These are phyloP conservation scores for Xiphophorus maculatus DNA, from an alignment of 2,113 vertebrate species.

Conservation along the genomic window DNA sequence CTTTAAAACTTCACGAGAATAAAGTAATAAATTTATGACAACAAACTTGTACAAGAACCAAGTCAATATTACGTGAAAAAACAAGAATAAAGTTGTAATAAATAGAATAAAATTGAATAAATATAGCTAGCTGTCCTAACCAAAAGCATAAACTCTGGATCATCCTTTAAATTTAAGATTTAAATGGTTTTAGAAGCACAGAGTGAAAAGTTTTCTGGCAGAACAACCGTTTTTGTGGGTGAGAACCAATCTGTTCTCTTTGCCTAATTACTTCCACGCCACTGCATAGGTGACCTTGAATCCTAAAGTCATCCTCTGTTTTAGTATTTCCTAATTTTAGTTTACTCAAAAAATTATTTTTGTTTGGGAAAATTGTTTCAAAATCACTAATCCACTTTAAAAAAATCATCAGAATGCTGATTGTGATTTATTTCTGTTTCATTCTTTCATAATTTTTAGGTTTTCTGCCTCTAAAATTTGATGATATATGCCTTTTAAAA, in stretches of 20 bases:
- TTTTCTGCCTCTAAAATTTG: background rate
- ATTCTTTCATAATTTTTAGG: background rate
- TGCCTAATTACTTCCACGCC: background rate
- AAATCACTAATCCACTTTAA: background rate
- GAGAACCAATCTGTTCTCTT: background rate
- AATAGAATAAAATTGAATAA: no score
- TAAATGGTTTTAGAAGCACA: background rate
- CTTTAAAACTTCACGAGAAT: no score
- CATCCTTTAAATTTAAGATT: background rate
- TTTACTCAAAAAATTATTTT: background rate
- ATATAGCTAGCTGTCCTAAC: background rate
- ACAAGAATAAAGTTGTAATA: no score
- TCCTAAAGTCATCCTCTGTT: background rate
- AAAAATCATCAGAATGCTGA: no score
- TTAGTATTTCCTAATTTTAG: background rate
- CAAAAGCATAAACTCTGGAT: background rate
- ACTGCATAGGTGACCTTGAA: background rate
- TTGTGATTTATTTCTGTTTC: background rate
- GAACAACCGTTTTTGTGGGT: background rate
- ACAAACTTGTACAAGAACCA: no score
- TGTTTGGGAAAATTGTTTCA: background rate
- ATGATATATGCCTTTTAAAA: slow-evolving; percentile 8
- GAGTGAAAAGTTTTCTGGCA: background rate
- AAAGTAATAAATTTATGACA: no score
- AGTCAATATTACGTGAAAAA: no score